Percentiles rank a stretch among this genome's conserved stretches.
These are phyloP conservation scores for Boleophthalmus pectinirostris DNA, from an alignment of 2,113 vertebrate species.

Conservation along the genomic window DNA sequence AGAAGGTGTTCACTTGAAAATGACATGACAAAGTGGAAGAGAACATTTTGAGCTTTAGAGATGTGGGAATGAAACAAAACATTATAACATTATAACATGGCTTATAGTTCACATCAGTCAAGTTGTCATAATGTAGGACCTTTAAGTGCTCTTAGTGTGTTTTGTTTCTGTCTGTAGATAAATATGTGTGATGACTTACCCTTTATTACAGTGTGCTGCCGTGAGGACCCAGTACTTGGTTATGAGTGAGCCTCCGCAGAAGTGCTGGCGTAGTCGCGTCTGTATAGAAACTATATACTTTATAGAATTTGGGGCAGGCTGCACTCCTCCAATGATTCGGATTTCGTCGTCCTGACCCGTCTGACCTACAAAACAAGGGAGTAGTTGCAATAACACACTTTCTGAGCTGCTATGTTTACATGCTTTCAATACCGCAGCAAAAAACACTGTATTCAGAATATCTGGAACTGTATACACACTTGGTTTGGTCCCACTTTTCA, in stretches of 20 bases:
- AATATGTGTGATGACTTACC: constrained; percentile 64
- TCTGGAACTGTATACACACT: too few relatives aligned
- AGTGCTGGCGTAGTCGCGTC: constrained; percentile 71
- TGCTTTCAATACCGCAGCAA: constrained; percentile 10
- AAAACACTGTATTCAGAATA: neutral
- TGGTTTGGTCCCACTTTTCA: neutral
- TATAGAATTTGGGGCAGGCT: constrained; percentile 74
- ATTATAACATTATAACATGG: too few relatives aligned
- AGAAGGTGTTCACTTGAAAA: too few relatives aligned
- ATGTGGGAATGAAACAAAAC: too few relatives aligned
- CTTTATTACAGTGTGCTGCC: constrained; percentile 85
- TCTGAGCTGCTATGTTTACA: constrained; percentile 2
- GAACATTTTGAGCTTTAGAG: too few relatives aligned
- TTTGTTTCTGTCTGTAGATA: too few relatives aligned
- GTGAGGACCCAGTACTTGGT: constrained; percentile 86
- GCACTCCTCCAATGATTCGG: constrained; percentile 80
- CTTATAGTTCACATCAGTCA: too few relatives aligned
- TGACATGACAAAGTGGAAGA: too few relatives aligned
- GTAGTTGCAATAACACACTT: constrained; percentile 6
- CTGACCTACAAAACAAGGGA: constrained; percentile 56
- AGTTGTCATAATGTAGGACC: too few relatives aligned
- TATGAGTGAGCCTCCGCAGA: constrained; percentile 85
- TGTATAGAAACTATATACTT: constrained; percentile 83
- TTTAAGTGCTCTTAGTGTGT: too few relatives aligned
- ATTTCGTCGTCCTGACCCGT: neutral